Conservation (phyloP, 1,140 invertebrate species). For the Bombus pyrosoma region DNA sequence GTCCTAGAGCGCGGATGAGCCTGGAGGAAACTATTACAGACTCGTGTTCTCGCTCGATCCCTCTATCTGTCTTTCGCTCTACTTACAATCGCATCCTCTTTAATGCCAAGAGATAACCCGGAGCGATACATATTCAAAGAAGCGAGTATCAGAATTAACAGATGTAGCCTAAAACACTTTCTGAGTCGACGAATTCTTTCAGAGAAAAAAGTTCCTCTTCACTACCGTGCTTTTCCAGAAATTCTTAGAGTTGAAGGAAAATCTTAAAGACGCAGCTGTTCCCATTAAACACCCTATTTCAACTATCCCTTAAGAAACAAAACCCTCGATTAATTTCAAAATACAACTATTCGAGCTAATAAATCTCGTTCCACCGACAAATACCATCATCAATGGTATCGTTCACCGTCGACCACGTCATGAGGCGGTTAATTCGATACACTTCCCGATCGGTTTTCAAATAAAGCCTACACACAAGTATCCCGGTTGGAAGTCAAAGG, state of each 20-base stretch:
- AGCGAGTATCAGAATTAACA: constrained; percentile 53
- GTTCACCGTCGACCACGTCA: background rate
- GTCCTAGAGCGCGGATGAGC: constrained; percentile 63
- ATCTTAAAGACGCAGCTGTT: background rate
- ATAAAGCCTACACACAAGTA: constrained; percentile 32
- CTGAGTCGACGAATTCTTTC: background rate
- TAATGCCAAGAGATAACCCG: constrained; percentile 55
- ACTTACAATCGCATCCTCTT: constrained; percentile 36
- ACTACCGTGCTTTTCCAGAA: background rate
- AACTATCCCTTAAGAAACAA: background rate
- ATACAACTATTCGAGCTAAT: background rate
- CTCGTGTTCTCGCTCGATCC: constrained; percentile 54
- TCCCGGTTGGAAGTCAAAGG: background rate
- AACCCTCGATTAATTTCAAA: background rate
- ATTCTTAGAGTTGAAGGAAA: background rate
- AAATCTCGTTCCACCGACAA: background rate
- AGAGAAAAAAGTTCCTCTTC: background rate
- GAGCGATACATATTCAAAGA: constrained; percentile 53
- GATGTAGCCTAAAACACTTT: constrained; percentile 4
- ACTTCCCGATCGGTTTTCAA: constrained; percentile 22
- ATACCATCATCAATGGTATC: background rate
- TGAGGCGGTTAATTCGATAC: constrained; percentile 21
- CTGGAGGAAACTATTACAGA: constrained; percentile 73
- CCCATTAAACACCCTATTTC: background rate
- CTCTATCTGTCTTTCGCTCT: constrained; percentile 32